Conservation (phyloP, 2,888 invertebrate genomes). For the Synergus gifuensis region DNA sequence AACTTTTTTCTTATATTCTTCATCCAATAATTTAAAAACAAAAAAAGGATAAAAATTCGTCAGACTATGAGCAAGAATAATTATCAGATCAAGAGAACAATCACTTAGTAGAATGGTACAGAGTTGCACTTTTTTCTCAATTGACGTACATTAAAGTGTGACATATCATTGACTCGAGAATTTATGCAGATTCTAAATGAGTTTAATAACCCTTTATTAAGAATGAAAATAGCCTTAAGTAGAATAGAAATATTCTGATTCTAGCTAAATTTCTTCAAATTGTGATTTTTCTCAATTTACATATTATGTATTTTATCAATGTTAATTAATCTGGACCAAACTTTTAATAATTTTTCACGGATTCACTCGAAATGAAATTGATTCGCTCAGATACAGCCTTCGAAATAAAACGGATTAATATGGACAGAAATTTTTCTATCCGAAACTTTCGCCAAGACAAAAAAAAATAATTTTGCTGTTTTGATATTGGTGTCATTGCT, state of each 20-base stretch:
- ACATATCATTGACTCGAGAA: neutral
- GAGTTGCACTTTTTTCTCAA: neutral
- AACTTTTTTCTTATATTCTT: neutral
- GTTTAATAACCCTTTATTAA: neutral
- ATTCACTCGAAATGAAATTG: no score
- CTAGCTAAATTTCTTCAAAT: neutral
- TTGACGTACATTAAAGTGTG: neutral
- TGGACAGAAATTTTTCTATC: no score
- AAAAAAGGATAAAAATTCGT: no score
- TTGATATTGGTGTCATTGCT: constrained; percentile 14
- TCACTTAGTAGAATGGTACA: neutral
- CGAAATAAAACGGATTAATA: no score
- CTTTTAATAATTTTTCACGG: neutral
- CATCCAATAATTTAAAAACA: no score
- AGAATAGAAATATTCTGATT: neutral
- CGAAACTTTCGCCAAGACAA: neutral
- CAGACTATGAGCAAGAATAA: neutral
- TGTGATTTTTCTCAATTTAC: neutral
- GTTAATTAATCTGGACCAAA: no score
- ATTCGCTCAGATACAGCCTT: no score
- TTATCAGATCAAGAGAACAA: neutral
- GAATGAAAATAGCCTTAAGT: neutral
- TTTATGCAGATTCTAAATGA: neutral
- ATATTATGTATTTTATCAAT: no score
- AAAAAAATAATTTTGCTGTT: neutral